Evolutionary conservation across 2,888 invertebrate genomes (phyloP).

Genomic region (Dryobotodes eremita): DNA sequence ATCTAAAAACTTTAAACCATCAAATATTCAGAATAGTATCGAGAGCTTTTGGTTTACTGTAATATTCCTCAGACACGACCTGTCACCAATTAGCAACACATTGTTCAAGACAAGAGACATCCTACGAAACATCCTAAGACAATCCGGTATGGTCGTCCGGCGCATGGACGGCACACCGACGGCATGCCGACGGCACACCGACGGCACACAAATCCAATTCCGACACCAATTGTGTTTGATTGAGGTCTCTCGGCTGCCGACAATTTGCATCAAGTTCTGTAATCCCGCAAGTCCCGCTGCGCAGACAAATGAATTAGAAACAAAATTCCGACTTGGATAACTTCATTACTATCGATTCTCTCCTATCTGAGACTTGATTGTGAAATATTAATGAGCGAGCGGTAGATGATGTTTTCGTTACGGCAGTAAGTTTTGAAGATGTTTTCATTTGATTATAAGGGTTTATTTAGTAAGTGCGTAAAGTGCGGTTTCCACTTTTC

Average conservation of each 20-base stretch:
- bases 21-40: neutral
- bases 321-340: slow-evolving; percentile 53
- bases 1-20: neutral
- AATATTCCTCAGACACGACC: neutral
- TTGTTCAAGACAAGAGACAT: neutral
- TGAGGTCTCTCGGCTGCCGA: slow-evolving; percentile 40
- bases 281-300: slow-evolving; percentile 12
- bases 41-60: neutral
- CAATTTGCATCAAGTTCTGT: slow-evolving; percentile 58
- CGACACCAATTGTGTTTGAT: slow-evolving; percentile 59
- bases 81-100: neutral
- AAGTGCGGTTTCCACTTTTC: neutral
- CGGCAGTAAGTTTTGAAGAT: neutral
- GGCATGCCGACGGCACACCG: neutral
- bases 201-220: slow-evolving; percentile 55
- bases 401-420: neutral
- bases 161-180: neutral
- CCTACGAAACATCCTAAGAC: slow-evolving; percentile 22
- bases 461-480: too few species aligned
- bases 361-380: slow-evolving; percentile 30
- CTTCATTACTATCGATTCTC: slow-evolving; percentile 59
- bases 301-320: slow-evolving; percentile 60
- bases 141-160: slow-evolving; percentile 15
- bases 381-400: slow-evolving; percentile 40
- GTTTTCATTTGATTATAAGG: neutral